Evolutionary conservation across 2,113 vertebrate species (phyloP).

Genomic region (Heliornis fulica): DNA sequence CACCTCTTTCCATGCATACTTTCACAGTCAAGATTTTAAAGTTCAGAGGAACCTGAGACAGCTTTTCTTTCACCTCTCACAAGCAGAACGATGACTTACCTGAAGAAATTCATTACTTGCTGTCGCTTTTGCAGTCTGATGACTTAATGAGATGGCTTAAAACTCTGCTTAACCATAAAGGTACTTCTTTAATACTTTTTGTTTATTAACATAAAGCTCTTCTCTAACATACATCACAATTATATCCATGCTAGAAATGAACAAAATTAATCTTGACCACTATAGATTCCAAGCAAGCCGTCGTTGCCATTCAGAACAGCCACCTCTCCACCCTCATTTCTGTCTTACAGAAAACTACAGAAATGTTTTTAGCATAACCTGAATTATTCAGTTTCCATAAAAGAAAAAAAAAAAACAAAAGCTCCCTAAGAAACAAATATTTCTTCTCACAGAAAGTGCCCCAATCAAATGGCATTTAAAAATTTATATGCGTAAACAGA

Average conservation of each 20-base stretch:
- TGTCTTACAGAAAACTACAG: neutral
- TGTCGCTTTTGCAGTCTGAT: neutral
- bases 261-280: neutral
- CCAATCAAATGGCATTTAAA: neutral
- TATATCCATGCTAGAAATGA: neutral
- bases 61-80: neutral
- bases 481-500: neutral
- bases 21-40: neutral
- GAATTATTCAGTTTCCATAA: neutral
- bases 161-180: neutral
- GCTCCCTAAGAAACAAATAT: neutral
- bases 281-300: neutral
- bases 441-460: neutral
- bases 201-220: neutral
- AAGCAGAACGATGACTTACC: neutral
- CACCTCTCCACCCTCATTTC: neutral
- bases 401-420: neutral
- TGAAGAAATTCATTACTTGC: neutral
- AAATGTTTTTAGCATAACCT: neutral
- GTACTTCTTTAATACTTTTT: neutral
- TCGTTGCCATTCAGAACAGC: neutral
- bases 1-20: neutral
- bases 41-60: neutral
- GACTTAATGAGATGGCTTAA: neutral
- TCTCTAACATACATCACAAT: neutral